A percentile compares a stretch with the other conserved stretches of the same genome.
Evolutionary conservation across 2,113 vertebrate genomes (phyloP).

Genomic region (Xerus inauris): DNA sequence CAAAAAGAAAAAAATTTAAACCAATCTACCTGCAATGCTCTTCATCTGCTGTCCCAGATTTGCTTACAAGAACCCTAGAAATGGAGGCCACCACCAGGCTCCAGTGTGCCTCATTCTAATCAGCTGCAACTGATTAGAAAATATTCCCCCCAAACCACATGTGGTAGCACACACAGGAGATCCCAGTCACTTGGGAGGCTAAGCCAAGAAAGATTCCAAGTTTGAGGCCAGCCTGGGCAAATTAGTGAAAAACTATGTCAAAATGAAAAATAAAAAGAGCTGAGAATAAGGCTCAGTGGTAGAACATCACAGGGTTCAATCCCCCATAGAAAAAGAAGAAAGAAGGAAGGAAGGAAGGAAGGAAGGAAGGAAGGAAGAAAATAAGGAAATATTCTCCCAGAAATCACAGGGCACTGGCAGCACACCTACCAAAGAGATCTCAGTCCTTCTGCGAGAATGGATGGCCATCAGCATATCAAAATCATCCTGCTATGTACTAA

Average conservation of each 20-base stretch:
- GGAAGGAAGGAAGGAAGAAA: too few species aligned
- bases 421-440: not conserved
- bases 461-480: not conserved
- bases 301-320: too few species aligned
- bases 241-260: too few species aligned
- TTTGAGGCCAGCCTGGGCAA: too few species aligned
- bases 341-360: too few species aligned
- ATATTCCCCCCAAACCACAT: not conserved
- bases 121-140: not conserved
- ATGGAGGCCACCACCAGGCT: not conserved
- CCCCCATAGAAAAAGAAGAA: too few species aligned
- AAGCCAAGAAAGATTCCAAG: too few species aligned
- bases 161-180: too few species aligned
- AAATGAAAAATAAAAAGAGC: too few species aligned
- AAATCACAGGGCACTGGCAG: not conserved
- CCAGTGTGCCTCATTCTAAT: not conserved
- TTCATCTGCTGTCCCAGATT: slow-evolving; percentile 9
- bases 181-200: too few species aligned
- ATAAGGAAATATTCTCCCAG: not conserved
- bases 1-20: not conserved
- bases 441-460: not conserved
- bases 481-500: not conserved
- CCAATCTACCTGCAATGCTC: not conserved
- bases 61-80: slow-evolving; percentile 28
- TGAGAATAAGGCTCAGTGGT: too few species aligned